Evolutionary conservation across 2,888 invertebrate species (phyloP), one percentile per base, ranked within the genome.

Genomic region (Cerastis leucographa): DNA sequence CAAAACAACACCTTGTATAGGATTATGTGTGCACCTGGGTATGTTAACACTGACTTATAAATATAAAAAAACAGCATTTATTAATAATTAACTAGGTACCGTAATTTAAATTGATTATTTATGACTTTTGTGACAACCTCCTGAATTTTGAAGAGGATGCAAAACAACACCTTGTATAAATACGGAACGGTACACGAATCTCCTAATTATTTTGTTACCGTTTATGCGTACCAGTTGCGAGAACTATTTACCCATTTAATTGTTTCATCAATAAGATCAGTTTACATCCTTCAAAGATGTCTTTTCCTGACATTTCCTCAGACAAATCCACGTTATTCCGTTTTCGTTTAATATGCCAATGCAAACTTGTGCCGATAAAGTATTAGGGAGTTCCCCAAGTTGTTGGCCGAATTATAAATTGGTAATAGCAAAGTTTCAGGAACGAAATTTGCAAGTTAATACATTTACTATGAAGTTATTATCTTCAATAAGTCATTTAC

Each of bases 381-480:
- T 56, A 44, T 19, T 56, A 14, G 51, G 29, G 25, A 76, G 44
- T 49, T 66, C 29, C 22, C 22, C 22, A 66, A 78, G 42, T 71
- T 62, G 51, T 67, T 46, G 51, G 62, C 59, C 40, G 68, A 83
- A 79, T 73, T 81, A 59, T 71, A 73, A 73, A 78, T 78, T 56
- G 44, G 8, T 56, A 70, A 44, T 59, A 44, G 62, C 42, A 62
- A 71, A 73, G 69, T 78, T 81, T 73, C 40, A 49, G 51, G 29
- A 62, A 64, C 35, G 22, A 68, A 78, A 69, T 72, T 78, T 72
- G 65, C 54, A 72, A 70, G 64, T 79, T 64, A 46, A 74, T 54
- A 49, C 14, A 44, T 68, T 40, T 61, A 56, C 56, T 25, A 70
- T 29, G 61, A 35, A 68, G 17, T 35, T 54, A 29, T 40, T n/a